Base-by-base conservation (phyloP, 2,113 vertebrate species). In the Prunella himalayana region DNA sequence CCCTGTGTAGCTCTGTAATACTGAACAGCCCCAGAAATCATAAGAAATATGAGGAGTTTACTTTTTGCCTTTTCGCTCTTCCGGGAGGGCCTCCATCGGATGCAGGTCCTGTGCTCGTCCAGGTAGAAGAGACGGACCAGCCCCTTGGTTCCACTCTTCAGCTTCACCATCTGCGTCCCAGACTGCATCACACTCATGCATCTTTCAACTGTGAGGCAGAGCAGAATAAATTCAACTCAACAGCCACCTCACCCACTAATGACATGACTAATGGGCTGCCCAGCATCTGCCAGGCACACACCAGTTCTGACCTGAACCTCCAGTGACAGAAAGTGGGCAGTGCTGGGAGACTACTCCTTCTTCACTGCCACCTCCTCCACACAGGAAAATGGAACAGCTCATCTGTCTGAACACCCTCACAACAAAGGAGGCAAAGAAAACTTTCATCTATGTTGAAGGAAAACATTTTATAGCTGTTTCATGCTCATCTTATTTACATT, bases 111-210 rank as follows among this genome's bases (percentile, higher is more conserved):
- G 97, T 99, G 99, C 69, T 99, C 99, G 88, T 99, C 99, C 98
- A 99, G 98, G 98, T 99, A 99, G 96, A 99, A 99, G 93, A 99
- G 99, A 7, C 99, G 98, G 57, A 99, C 98, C 2, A 99, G 98
- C 18, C 99, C 99, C 97, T 99, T 99, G 96, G 98, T 98, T n/a
- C 99, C 99, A 33, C 98, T 98, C 98, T 99, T 99, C 97, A 99
- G 97, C 94, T 99, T 99, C 92, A 99, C 98, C 99, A 99, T 99
- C 98, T 99, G 99, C n/a, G 99, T 99, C 97, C 99, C 99, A 37
- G 99, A 99, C 98, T 99, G 99, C 99, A 99, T 99, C 72, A 99
- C 98, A 90, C 98, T 98, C 99, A 99, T 99, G 97, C 99, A 99
- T 99, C 99, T 98, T 98, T 99, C 99, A 98, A 99, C 99, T 99